These are phyloP conservation scores for Craseonycteris thonglongyai DNA, from an alignment of 2,113 vertebrate genomes.

Conservation along the genomic window DNA sequence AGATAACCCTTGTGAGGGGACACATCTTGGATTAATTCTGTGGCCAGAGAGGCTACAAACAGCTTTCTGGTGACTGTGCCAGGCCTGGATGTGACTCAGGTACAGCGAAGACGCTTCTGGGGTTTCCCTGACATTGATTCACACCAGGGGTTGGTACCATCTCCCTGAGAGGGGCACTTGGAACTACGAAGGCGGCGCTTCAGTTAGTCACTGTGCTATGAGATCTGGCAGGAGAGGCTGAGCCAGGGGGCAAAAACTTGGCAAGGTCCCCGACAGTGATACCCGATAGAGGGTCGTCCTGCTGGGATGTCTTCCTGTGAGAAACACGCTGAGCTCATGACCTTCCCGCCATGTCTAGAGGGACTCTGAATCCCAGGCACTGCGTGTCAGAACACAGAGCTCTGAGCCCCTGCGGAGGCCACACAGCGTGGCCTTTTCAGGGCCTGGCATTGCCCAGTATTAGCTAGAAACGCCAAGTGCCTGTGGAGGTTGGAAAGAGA, in stretches of 20 bases:
- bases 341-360: not conserved
- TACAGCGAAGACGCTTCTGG: not conserved
- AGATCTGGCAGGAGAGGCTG: no score
- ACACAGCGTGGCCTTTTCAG: not conserved
- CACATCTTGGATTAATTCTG: not conserved
- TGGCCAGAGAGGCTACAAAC: not conserved
- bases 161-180: not conserved
- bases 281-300: not conserved
- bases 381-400: not conserved
- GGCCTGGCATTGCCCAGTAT: fast-evolving
- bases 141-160: not conserved
- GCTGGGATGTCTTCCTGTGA: not conserved
- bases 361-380: not conserved
- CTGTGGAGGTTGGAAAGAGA: not conserved
- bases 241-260: not conserved
- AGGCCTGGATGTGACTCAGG: not conserved
- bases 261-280: not conserved
- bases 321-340: not conserved
- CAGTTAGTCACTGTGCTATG: not conserved
- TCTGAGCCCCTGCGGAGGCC: not conserved
- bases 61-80: not conserved
- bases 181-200: not conserved
- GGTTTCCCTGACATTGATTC: not conserved
- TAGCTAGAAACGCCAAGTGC: not conserved
- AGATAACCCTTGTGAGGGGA: not conserved